Conservation (phyloP, 2,888 invertebrate species). For the Meiosimyza platycephala region DNA sequence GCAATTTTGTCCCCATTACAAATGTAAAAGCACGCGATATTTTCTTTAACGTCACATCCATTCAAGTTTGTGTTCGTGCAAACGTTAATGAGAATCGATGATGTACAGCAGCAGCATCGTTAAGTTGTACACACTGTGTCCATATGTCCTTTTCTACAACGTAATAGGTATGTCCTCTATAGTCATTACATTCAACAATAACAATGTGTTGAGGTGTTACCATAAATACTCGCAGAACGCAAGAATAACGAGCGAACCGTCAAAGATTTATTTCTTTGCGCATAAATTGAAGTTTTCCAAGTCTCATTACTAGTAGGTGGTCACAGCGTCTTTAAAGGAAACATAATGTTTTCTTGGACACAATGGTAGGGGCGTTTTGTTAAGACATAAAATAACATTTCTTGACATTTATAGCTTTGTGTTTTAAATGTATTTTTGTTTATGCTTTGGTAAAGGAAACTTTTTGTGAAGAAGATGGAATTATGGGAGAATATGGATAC, state of each 20-base stretch:
- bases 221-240: constrained; percentile 55
- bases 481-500: no score
- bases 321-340: not conserved
- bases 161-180: not conserved
- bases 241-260: constrained; percentile 46
- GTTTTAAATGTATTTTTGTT: not conserved
- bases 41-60: not conserved
- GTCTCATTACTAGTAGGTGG: constrained; percentile 29
- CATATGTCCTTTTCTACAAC: not conserved
- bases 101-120: constrained; percentile 18
- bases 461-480: no score
- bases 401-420: constrained; percentile 54
- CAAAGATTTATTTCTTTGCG: constrained; percentile 53
- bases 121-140: not conserved
- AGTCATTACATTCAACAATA: constrained; percentile 20
- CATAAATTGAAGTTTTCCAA: constrained; percentile 48
- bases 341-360: constrained; percentile 11
- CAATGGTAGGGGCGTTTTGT: constrained; percentile 44
- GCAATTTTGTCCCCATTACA: constrained; percentile 31
- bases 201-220: constrained; percentile 57
- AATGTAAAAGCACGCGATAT: constrained; percentile 35
- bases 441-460: no score
- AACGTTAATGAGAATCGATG: constrained; percentile 45
- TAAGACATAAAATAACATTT: constrained; percentile 54
- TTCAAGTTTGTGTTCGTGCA: not conserved